Base-by-base conservation (phyloP, 2,888 invertebrate species). In the Silvanus unidentatus region DNA sequence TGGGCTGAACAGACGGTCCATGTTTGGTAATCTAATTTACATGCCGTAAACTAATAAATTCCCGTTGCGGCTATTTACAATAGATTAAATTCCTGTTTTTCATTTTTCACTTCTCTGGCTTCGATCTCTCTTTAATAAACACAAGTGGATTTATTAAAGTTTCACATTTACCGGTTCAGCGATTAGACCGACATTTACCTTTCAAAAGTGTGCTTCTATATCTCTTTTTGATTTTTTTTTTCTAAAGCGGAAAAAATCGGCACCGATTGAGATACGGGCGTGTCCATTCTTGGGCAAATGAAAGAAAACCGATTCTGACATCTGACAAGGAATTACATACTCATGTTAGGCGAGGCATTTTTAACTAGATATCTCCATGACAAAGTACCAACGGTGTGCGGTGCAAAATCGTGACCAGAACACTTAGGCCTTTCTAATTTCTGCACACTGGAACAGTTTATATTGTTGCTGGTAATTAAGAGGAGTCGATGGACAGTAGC, bases 381-480 rank as follows among this genome's bases (percentile, higher is more conserved):
- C 55, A 57, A 45, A 49, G 47, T 55, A 49, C 45, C 51, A 45
- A 11, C 32, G 10, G 3, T 12, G 32, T 12, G n/a, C 32, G 5
- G 32, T 22, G n/a, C 32, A 32, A 55, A 47, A 62, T 65, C 65
- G 65, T 65, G 65, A 65, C 64, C 60, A 50, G 59, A 64, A 60
- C 63, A 58, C 62, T 60, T 57, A 55, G 54, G 51, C 63, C 62
- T 64, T 64, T 65, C 63, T 63, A 63, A 63, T 64, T 63, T 64
- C 60, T 63, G 60, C 52, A 49, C 49, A 12, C 32, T 32, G 22
- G 22, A 22, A 22, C 8, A 8, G 22, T 22, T 22, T 22, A 22
- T 22, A 22, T 22, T 22, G 22, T 22, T 22, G 22, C 8, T 22
- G n/a, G 22, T 22, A 22, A 22, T 22, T 22, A 22, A 22, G 8